phyloP scores from a whole-genome alignment of 2,113 vertebrate species.

The Tinamus guttatus region DNA sequence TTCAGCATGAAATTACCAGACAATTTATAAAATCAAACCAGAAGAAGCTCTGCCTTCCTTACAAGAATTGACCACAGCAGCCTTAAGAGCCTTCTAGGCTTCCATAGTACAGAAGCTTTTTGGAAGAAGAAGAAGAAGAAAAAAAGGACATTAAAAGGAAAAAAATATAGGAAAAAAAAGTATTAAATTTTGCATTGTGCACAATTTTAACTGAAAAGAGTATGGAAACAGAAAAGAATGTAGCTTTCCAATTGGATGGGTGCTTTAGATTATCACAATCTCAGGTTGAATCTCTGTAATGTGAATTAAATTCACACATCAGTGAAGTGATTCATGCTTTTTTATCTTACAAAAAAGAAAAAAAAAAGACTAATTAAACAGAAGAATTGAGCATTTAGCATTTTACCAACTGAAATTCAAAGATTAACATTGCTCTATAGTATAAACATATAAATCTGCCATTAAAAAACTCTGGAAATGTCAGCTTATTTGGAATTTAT shows the following conservation, averaged over 20 bases:
- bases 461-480: not conserved
- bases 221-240: not conserved
- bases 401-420: not conserved
- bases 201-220: not conserved
- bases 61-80: not conserved
- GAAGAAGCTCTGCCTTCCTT: not conserved
- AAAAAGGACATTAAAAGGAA: not conserved
- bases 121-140: not conserved
- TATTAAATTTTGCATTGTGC: not conserved
- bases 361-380: not conserved
- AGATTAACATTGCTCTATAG: fast-evolving
- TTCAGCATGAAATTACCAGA: not conserved
- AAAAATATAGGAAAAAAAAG: not conserved
- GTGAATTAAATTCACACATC: not conserved
- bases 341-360: not conserved
- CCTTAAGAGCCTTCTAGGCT: not conserved
- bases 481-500: not conserved
- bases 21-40: not conserved
- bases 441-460: not conserved
- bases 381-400: not conserved
- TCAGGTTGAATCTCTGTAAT: not conserved
- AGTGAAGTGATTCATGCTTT: not conserved
- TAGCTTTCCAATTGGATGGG: not conserved
- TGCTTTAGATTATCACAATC: not conserved
- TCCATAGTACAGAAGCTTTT: not conserved